A percentile compares a stretch with the other conserved stretches of the same genome.
Evolutionary conservation across 2,797 vertebrate species (phyloP).

Genomic region (Microctenopoma lineatum): DNA sequence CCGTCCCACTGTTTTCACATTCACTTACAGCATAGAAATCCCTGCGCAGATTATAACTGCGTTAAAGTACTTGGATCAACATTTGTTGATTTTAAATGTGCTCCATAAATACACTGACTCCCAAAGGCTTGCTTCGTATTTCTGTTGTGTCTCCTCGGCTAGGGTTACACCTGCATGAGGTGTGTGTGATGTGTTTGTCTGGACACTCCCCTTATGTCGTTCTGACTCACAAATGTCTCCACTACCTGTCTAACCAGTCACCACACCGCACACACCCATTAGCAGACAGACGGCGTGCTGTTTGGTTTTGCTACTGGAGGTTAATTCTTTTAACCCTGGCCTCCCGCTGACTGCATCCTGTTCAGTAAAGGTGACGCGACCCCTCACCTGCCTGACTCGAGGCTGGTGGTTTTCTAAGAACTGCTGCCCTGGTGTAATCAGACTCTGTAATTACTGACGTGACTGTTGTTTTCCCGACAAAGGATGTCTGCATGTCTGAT

Average conservation of each 20-base stretch:
- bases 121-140: not conserved
- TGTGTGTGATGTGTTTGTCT: constrained; percentile 52
- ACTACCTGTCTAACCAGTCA: constrained; percentile 70
- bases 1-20: not conserved
- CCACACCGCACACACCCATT: constrained; percentile 37
- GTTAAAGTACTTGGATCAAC: not conserved
- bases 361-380: constrained; percentile 49
- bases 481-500: constrained; percentile 81
- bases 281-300: constrained; percentile 6
- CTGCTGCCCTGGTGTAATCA: constrained; percentile 72
- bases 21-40: not conserved
- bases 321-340: constrained; percentile 62
- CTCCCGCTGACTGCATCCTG: constrained; percentile 49
- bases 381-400: constrained; percentile 71
- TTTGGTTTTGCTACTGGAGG: constrained; percentile 61
- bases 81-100: not conserved
- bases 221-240: constrained; percentile 51
- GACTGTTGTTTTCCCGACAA: constrained; percentile 80
- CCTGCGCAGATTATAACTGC: too few species aligned
- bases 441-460: constrained; percentile 78
- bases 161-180: constrained; percentile 10
- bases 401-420: constrained; percentile 65
- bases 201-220: constrained; percentile 58
- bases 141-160: not conserved
- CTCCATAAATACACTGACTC: not conserved